Base-by-base conservation (phyloP, 2,113 vertebrate genomes). In the Recurvirostra avosetta region DNA sequence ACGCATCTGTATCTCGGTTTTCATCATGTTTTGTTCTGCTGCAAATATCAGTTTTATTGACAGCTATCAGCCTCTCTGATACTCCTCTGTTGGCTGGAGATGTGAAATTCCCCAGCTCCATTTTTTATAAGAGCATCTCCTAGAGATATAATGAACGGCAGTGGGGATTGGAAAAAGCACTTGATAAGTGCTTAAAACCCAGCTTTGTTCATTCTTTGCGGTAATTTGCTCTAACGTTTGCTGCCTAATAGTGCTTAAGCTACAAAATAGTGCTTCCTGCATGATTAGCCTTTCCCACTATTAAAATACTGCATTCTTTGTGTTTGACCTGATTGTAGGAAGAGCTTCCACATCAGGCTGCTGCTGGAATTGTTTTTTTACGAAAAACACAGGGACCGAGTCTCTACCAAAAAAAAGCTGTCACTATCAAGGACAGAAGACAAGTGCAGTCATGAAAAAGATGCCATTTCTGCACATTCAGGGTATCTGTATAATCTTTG, bases 11-110 rank as follows among this genome's bases (percentile, higher is more conserved):
- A 95, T 92, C 94, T 95, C 7, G 1, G 17, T 81, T 94, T 92
- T 89, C 73, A 90, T 88, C 86, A 8, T 81, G 65, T 56, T 74
- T 91, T 86, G 38, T 71, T 94, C 71, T 66, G n/a, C 75, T 74
- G 47, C 59, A 93, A 96, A 78, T 86, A 77, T 36, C 76, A 47
- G 23, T 40, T 94, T 81, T 94, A 87, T 87, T 94, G 93, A 71
- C 75, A 84, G 56, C 20, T 88, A 77, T 38, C 86, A 91, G 50
- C 49, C 66, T 81, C n/a, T 91, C 86, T 89, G 59, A 40, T 88
- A 56, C 20, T 86, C 19, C 32, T 88, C 76, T 92, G 21, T 72
- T 90, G 62, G 66, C 73, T 95, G 65, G 43, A 96, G 80, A 89
- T 71, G 29, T 86, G 72, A 92, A 92, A 92, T 86, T 96, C 47